Percentiles rank a stretch among this genome's conserved stretches.
phyloP scores from a whole-genome alignment of 2,797 vertebrate species.

The Diplodus puntazzo region DNA sequence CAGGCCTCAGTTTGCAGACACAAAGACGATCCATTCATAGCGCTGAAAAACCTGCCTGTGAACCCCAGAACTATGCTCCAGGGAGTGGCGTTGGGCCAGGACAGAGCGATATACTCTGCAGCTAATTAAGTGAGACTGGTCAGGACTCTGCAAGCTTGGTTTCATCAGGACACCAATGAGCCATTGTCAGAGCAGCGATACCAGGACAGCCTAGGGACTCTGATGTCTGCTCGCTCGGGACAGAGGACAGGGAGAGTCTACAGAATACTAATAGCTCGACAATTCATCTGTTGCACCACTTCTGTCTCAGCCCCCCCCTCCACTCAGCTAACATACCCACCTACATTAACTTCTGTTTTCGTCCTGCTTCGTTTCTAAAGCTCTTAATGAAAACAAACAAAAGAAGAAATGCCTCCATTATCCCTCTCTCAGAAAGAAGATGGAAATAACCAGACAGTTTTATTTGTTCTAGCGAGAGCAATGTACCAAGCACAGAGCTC shows the following conservation, averaged over 20 bases:
- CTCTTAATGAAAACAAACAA: slow-evolving; percentile 57
- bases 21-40: slow-evolving; percentile 88
- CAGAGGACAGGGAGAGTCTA: slow-evolving; percentile 20
- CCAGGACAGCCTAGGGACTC: slow-evolving; percentile 52
- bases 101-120: slow-evolving; percentile 73
- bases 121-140: slow-evolving; percentile 84
- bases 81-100: slow-evolving; percentile 82
- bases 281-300: slow-evolving; percentile 44
- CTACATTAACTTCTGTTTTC: slow-evolving; percentile 38
- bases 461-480: slow-evolving; percentile 64
- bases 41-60: slow-evolving; percentile 83
- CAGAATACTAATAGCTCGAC: slow-evolving; percentile 45
- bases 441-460: slow-evolving; percentile 63
- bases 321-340: slow-evolving; percentile 16
- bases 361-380: slow-evolving; percentile 36
- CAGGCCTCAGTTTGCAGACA: slow-evolving; percentile 86
- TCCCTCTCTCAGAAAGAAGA: slow-evolving; percentile 52
- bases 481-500: slow-evolving; percentile 59
- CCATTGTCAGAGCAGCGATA: slow-evolving; percentile 72
- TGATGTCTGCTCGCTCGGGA: slow-evolving; percentile 54
- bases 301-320: slow-evolving; percentile 8
- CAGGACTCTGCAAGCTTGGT: slow-evolving; percentile 72
- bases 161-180: slow-evolving; percentile 79
- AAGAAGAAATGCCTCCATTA: slow-evolving; percentile 48
- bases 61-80: slow-evolving; percentile 85